Percentiles rank a stretch among this genome's conserved stretches.
Conservation (phyloP, 2,888 invertebrate species). For the Halocaridina rubra region DNA sequence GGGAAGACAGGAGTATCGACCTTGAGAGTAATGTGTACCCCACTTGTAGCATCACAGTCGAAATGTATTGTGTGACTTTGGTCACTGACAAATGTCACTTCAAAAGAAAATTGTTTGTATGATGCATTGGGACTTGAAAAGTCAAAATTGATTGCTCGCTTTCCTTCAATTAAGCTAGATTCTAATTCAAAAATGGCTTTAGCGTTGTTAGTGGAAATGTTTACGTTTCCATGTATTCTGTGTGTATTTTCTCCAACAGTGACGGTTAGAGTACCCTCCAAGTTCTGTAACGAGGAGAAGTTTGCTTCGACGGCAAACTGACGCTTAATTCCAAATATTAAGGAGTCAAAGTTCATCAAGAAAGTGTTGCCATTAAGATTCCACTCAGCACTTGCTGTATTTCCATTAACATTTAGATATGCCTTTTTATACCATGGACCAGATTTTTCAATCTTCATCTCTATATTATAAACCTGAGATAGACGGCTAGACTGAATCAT, state of each 20-base stretch:
- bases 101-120: neutral
- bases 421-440: neutral
- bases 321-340: neutral
- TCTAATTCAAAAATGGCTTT: slow-evolving; percentile 10
- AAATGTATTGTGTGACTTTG: slow-evolving; percentile 21
- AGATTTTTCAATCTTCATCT: neutral
- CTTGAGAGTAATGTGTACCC: neutral
- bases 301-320: slow-evolving; percentile 25
- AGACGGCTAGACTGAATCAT: neutral
- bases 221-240: slow-evolving; percentile 15
- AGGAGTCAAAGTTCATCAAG: neutral
- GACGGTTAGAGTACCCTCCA: slow-evolving; percentile 9
- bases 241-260: slow-evolving; percentile 6
- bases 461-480: neutral
- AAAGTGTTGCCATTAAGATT: neutral
- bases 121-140: slow-evolving; percentile 13
- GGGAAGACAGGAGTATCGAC: slow-evolving; percentile 22
- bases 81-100: neutral
- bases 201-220: neutral
- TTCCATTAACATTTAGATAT: slow-evolving; percentile 4
- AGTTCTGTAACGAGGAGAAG: slow-evolving; percentile 6
- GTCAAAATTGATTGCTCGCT: slow-evolving; percentile 11
- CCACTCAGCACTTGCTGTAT: slow-evolving; percentile 7
- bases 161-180: slow-evolving; percentile 24
- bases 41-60: neutral